Conservation (phyloP, 1,140 invertebrate genomes). For the Homarus americanus region DNA sequence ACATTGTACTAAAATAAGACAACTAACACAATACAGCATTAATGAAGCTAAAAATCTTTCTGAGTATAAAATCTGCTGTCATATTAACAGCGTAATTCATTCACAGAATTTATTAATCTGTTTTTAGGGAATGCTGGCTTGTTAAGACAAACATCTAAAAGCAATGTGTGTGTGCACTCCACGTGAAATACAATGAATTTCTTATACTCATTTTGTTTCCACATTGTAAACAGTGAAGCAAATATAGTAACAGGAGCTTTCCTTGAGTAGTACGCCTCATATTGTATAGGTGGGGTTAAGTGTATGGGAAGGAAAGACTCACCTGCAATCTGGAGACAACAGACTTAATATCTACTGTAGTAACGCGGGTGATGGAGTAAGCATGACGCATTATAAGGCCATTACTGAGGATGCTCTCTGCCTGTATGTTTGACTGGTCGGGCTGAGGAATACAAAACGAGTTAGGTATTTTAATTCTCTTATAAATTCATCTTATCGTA, state of each 20-base stretch:
- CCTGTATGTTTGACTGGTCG: conserved; percentile 89
- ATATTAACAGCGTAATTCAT: too few relatives aligned
- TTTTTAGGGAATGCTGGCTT: too few relatives aligned
- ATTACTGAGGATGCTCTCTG: conserved; percentile 93
- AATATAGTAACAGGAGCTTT: not conserved
- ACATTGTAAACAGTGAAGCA: not conserved
- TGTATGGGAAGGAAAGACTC: not conserved
- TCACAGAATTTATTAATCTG: too few relatives aligned
- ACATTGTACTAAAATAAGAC: too few relatives aligned
- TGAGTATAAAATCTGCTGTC: too few relatives aligned
- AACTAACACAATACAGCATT: too few relatives aligned
- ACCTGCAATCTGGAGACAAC: conserved; percentile 78
- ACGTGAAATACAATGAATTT: not conserved
- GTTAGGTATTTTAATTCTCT: too few relatives aligned
- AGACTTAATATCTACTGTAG: conserved; percentile 88
- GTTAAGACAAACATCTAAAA: too few relatives aligned
- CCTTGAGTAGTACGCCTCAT: not conserved
- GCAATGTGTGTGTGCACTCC: too few relatives aligned
- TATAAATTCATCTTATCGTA: too few relatives aligned
- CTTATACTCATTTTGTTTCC: not conserved
- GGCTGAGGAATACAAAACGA: conserved; percentile 81
- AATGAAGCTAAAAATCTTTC: too few relatives aligned
- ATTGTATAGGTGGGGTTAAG: not conserved
- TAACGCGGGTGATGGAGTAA: conserved; percentile 93
- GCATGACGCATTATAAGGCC: conserved; percentile 97